These are phyloP conservation scores for Caranx melampygus DNA, from an alignment of 2,113 vertebrate genomes.

Conservation along the genomic window DNA sequence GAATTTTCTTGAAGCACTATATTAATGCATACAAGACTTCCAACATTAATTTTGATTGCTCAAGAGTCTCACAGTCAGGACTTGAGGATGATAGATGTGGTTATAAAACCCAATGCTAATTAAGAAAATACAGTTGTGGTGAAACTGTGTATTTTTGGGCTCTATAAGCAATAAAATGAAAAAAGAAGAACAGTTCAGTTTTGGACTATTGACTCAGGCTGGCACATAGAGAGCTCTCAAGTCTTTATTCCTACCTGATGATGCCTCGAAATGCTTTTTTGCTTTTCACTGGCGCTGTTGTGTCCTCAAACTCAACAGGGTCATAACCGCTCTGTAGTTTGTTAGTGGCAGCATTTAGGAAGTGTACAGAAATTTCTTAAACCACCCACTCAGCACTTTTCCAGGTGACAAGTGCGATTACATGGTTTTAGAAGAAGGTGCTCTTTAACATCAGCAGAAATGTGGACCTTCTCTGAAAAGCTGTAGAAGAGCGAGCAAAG, in stretches of 20 bases:
- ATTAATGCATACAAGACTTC: neutral
- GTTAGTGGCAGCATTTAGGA: neutral
- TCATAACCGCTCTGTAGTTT: neutral
- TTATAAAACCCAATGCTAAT: neutral
- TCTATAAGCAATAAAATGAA: neutral
- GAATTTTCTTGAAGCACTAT: neutral
- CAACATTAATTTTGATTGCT: neutral
- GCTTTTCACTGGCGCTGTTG: neutral
- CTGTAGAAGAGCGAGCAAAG: neutral
- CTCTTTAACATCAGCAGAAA: neutral
- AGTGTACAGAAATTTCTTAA: constrained; percentile 15
- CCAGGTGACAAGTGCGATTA: neutral
- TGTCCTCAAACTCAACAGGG: neutral
- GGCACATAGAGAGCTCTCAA: neutral
- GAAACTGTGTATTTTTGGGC: neutral
- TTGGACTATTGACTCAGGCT: neutral
- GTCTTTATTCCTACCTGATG: neutral
- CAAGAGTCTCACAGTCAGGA: neutral
- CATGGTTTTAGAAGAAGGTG: neutral
- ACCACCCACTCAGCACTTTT: neutral
- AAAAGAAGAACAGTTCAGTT: neutral
- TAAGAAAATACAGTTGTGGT: neutral
- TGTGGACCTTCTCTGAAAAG: neutral
- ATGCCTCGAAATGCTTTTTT: neutral
- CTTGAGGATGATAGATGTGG: neutral